phyloP scores from a whole-genome alignment of 2,797 vertebrate species.

The Artibeus lituratus region DNA sequence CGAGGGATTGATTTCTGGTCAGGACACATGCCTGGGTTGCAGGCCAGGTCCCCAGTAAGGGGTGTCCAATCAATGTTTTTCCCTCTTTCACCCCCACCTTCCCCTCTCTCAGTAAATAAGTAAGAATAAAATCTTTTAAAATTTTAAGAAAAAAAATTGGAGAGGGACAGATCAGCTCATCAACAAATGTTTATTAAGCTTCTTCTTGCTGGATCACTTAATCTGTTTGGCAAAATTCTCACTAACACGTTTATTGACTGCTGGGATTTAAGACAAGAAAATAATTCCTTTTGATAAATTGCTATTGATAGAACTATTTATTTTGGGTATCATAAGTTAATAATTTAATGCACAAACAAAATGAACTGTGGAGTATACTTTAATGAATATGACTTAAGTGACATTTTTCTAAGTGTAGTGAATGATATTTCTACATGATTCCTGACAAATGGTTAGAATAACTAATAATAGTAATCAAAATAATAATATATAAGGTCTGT shows the following conservation, averaged over 20 bases:
- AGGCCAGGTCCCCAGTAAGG: no score
- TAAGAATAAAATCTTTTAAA: no score
- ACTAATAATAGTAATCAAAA: neutral
- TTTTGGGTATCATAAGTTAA: neutral
- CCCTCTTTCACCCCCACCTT: no score
- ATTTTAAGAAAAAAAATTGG: neutral
- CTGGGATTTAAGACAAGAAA: neutral
- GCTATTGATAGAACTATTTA: neutral
- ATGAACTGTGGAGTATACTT: neutral
- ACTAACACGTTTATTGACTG: neutral
- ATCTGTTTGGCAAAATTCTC: neutral
- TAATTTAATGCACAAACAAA: neutral
- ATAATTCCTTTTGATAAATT: neutral
- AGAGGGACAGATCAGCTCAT: neutral
- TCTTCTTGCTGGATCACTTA: neutral
- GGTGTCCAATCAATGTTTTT: no score
- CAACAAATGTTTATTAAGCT: neutral
- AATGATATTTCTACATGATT: neutral
- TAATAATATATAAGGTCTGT: neutral
- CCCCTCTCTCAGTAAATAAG: no score
- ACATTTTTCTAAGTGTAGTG: neutral
- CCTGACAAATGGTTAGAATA: neutral
- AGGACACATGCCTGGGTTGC: no score
- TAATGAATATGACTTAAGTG: slow-evolving; percentile 34
- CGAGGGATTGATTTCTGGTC: no score